A percentile compares a stretch with the other conserved stretches of the same genome.
phyloP scores from a whole-genome alignment of 2,113 vertebrate species.

The Vombatus ursinus region DNA sequence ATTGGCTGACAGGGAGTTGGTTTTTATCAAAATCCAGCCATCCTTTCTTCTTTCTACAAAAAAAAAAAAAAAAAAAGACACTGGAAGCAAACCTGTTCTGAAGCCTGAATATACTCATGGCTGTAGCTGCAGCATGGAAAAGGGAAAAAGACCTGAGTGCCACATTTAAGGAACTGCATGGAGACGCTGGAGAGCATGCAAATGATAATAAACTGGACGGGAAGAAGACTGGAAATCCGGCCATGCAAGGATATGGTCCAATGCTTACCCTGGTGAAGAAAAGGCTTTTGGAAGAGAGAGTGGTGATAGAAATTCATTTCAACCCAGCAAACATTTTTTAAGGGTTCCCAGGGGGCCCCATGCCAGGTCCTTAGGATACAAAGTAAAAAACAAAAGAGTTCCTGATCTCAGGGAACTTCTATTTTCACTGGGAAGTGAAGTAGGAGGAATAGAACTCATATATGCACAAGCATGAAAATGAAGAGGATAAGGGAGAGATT shows the following conservation, averaged over 20 bases:
- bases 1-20: not conserved
- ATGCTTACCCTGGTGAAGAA: not conserved
- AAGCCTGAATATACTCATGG: not conserved
- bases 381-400: not conserved
- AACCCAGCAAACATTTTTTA: not conserved
- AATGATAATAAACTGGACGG: not conserved
- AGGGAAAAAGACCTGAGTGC: not conserved
- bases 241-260: not conserved
- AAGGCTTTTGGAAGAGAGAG: not conserved
- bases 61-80: not conserved
- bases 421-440: not conserved
- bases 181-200: not conserved
- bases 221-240: not conserved
- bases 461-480: not conserved
- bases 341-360: not conserved
- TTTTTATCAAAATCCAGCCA: not conserved
- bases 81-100: not conserved
- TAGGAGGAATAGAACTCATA: not conserved
- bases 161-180: not conserved
- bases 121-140: not conserved
- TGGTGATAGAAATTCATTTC: not conserved
- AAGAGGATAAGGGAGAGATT: not conserved
- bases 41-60: not conserved
- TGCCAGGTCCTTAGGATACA: not conserved
- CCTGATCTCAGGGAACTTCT: not conserved